phyloP scores from a whole-genome alignment of 2,797 vertebrate genomes.

The Brachyalestes nurse region DNA sequence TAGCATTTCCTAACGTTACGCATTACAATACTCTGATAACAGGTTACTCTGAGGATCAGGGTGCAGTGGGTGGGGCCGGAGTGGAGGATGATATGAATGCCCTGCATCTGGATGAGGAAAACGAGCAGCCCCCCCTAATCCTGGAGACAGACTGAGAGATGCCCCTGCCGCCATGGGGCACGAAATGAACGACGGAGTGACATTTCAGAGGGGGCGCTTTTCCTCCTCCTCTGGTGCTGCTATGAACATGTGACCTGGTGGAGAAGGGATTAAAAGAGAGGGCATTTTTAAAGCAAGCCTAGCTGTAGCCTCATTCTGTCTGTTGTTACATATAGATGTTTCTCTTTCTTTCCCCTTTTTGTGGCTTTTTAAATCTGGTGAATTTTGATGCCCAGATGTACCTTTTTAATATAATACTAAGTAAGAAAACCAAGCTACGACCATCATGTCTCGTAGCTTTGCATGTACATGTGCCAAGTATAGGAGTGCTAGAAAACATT shows the following conservation, averaged over 20 bases:
- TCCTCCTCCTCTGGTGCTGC: slow-evolving; percentile 85
- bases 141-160: slow-evolving; percentile 90
- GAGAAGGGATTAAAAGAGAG: slow-evolving; percentile 73
- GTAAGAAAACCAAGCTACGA: slow-evolving; percentile 75
- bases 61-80: slow-evolving; percentile 89
- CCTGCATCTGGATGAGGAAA: slow-evolving; percentile 91
- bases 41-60: slow-evolving; percentile 94
- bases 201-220: slow-evolving; percentile 70
- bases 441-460: slow-evolving; percentile 82
- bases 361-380: slow-evolving; percentile 59
- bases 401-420: slow-evolving; percentile 77
- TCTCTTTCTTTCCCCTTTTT: slow-evolving; percentile 40
- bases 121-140: slow-evolving; percentile 95
- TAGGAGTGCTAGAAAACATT: slow-evolving; percentile 67
- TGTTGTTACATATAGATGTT: slow-evolving; percentile 66
- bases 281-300: slow-evolving; percentile 78
- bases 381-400: slow-evolving; percentile 62
- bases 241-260: slow-evolving; percentile 83
- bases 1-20: neutral
- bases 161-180: slow-evolving; percentile 39
- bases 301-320: slow-evolving; percentile 80
- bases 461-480: slow-evolving; percentile 95
- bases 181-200: slow-evolving; percentile 71
- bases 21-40: slow-evolving; percentile 17
- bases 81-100: slow-evolving; percentile 90